Evolutionary conservation across 1,140 invertebrate genomes (phyloP).

Genomic region (Eriocheir sinensis): DNA sequence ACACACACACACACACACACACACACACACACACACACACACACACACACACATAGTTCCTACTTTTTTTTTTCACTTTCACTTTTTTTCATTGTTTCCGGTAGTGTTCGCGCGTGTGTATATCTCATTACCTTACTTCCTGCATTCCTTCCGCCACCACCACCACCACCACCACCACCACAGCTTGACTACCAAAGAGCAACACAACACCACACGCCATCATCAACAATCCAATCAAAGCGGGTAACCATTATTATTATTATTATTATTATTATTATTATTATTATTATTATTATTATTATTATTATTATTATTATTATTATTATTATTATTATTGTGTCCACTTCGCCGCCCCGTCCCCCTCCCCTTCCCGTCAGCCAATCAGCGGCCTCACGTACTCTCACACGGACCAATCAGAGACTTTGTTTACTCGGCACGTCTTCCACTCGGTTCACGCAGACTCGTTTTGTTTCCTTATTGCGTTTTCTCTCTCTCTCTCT

Average conservation of each 20-base stretch:
- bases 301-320: background rate
- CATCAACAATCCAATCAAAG: background rate
- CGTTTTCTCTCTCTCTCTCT: background rate
- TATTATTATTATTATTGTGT: background rate
- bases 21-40: too few relatives aligned
- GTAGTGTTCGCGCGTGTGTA: too few relatives aligned
- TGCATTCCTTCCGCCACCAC: too few relatives aligned
- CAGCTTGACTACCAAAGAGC: background rate
- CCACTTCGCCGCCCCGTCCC: background rate
- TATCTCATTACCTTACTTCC: too few relatives aligned
- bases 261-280: background rate
- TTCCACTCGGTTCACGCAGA: too few relatives aligned
- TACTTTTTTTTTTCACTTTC: too few relatives aligned
- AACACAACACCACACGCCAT: background rate
- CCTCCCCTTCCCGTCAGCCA: background rate
- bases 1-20: too few relatives aligned
- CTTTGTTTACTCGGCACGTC: background rate
- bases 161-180: background rate
- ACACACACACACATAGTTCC: too few relatives aligned
- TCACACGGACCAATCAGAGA: background rate
- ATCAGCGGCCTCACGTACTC: background rate
- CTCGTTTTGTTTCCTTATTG: background rate
- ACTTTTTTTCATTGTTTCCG: too few relatives aligned
- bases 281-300: background rate
- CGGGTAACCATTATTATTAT: background rate